phyloP scores from a whole-genome alignment of 1,140 invertebrate genomes.

The Colletes gigas region DNA sequence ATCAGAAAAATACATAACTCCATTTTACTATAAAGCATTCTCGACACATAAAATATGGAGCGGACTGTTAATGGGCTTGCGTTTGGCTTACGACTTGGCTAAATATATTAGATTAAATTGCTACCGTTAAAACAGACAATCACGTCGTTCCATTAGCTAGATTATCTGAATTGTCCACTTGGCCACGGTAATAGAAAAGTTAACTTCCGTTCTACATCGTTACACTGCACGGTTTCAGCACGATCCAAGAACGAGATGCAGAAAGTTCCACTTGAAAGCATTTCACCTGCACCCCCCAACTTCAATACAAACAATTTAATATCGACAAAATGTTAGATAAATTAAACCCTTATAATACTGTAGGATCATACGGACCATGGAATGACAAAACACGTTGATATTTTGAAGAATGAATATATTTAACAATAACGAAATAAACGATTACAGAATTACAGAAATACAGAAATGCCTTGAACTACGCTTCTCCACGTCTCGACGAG shows the following conservation, averaged over 20 bases:
- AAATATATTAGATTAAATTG: slow-evolving; percentile 28
- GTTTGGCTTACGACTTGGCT: not conserved
- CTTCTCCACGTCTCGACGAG: no score
- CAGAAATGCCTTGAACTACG: no score
- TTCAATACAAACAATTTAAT: not conserved
- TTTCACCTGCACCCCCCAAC: not conserved
- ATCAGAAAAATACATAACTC: no score
- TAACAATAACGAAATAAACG: no score
- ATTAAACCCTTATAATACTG: not conserved
- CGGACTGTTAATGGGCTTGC: not conserved
- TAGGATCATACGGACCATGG: no score
- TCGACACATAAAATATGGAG: no score
- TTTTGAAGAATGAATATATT: no score
- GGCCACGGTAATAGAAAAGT: slow-evolving; percentile 41
- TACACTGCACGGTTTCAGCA: not conserved
- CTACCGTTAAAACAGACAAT: not conserved
- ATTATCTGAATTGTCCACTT: slow-evolving; percentile 39
- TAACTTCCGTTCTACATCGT: slow-evolving; percentile 20
- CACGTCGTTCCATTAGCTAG: slow-evolving; percentile 27
- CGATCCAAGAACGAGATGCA: slow-evolving; percentile 6
- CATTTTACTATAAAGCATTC: no score
- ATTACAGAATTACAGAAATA: no score
- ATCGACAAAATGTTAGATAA: not conserved
- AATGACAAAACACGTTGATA: no score
- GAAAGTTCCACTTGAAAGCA: slow-evolving; percentile 7